phyloP scores from a whole-genome alignment of 2,113 vertebrate species.

The Uropsilus gracilis region DNA sequence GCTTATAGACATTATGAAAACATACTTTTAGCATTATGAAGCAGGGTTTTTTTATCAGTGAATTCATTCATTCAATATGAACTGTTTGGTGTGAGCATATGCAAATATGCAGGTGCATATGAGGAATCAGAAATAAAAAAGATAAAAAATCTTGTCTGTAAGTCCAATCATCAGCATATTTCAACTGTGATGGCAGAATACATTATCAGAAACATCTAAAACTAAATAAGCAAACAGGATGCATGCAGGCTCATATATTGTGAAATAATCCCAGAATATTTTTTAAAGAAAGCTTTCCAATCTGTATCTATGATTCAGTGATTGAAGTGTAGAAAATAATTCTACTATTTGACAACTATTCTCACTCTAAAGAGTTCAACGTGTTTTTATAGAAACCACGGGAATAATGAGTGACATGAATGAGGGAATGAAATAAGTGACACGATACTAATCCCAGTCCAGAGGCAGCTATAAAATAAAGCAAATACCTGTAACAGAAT shows the following conservation, averaged over 20 bases:
- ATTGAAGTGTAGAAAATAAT: not conserved
- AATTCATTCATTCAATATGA: not conserved
- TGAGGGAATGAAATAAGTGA: no score
- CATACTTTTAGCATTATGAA: not conserved
- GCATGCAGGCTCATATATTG: not conserved
- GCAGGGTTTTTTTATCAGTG: not conserved
- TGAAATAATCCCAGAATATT: not conserved
- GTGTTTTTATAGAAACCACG: conserved; percentile 3
- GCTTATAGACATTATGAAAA: not conserved
- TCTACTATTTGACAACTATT: not conserved
- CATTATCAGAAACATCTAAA: not conserved
- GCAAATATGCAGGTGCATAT: not conserved
- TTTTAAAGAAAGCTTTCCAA: not conserved
- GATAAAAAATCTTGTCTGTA: not conserved
- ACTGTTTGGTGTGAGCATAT: not conserved
- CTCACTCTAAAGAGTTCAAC: not conserved
- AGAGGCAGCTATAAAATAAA: not conserved
- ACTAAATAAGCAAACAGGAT: not conserved
- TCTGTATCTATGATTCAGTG: not conserved
- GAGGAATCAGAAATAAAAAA: not conserved
- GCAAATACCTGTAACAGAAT: not conserved
- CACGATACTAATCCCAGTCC: not conserved
- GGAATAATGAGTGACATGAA: conserved; percentile 7
- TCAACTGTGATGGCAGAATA: not conserved
- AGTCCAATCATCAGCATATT: not conserved